Evolutionary conservation across 2,888 invertebrate species (phyloP), one percentile per base, ranked within the genome.

Genomic region (Clusia tigrina): DNA sequence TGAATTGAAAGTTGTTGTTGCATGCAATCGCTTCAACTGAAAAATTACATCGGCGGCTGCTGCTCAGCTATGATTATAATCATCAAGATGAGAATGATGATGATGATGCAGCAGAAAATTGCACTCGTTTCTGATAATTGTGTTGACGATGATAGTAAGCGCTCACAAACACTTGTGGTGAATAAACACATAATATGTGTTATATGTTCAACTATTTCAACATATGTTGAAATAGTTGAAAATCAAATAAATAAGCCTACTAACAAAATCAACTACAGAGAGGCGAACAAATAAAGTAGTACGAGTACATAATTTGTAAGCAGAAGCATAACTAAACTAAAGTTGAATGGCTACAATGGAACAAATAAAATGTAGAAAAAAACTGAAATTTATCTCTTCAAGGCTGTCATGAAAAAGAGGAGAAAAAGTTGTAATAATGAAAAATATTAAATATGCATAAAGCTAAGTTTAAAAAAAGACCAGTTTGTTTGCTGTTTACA

Each of bases 341-440:
- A 42, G 42, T 17, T 42, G 42, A 42, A 3, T 42, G 42, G 12
- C 2, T n/a, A 15, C 42, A 18, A 22, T 20, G 48, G 32, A 20
- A 15, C 3, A 37, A 24, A 20, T 5, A 20, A 42, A 58, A 42
- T 48, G 32, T 12, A 62, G 52, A 60, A 58, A 65, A 63, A 53
- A 60, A 62, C 58, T 67, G 57, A 68, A 69, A 53, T 59, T 65
- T 68, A 54, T 68, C 74, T 76, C 73, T 71, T 74, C 74, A 74
- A 74, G 74, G 74, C 74, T 74, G 73, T 74, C 68, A 71, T 62
- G 38, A 48, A 22, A 22, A 23, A 23, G 37, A 52, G 37, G 51
- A 48, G 15, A 20, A 48, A 22, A 48, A 3, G n/a, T 3, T n/a
- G 9, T n/a, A 42, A 5, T 6, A 32, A 6, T 9, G 32, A 6